phyloP scores from a whole-genome alignment of 2,797 vertebrate genomes.

The Helicolenus hilgendorfi region DNA sequence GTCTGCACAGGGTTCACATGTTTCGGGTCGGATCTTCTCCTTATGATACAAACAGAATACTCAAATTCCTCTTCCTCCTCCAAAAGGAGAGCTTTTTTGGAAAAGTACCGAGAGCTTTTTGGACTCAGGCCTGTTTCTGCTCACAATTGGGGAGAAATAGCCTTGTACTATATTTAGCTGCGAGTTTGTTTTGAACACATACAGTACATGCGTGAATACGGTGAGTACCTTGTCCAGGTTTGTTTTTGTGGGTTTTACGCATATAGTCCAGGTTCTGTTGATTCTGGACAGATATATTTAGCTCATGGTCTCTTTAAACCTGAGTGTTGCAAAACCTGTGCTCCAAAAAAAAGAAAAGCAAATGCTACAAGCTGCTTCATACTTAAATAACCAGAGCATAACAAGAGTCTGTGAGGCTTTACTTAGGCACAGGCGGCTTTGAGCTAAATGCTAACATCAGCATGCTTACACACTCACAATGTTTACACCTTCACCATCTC shows the following conservation, averaged over 20 bases:
- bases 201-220: slow-evolving; percentile 1
- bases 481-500: background rate
- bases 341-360: slow-evolving; percentile 30
- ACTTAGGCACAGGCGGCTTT: background rate
- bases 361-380: background rate
- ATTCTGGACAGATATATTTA: slow-evolving; percentile 56
- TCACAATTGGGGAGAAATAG: slow-evolving; percentile 65
- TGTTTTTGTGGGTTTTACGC: slow-evolving; percentile 56
- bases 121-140: slow-evolving; percentile 58
- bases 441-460: background rate
- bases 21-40: slow-evolving; percentile 11
- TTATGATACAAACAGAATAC: slow-evolving; percentile 37
- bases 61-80: slow-evolving; percentile 23
- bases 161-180: slow-evolving; percentile 48
- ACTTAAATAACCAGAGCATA: background rate
- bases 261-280: slow-evolving; percentile 61
- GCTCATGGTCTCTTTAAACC: slow-evolving; percentile 3
- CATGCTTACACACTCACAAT: background rate
- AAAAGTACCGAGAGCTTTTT: slow-evolving; percentile 67
- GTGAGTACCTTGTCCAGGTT: slow-evolving; percentile 27
- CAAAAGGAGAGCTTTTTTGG: slow-evolving; percentile 34
- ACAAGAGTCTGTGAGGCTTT: background rate
- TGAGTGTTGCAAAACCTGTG: background rate
- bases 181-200: slow-evolving; percentile 61
- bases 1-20: background rate